Evolutionary conservation across 2,113 vertebrate genomes (phyloP).

Genomic region (Plotosus lineatus): DNA sequence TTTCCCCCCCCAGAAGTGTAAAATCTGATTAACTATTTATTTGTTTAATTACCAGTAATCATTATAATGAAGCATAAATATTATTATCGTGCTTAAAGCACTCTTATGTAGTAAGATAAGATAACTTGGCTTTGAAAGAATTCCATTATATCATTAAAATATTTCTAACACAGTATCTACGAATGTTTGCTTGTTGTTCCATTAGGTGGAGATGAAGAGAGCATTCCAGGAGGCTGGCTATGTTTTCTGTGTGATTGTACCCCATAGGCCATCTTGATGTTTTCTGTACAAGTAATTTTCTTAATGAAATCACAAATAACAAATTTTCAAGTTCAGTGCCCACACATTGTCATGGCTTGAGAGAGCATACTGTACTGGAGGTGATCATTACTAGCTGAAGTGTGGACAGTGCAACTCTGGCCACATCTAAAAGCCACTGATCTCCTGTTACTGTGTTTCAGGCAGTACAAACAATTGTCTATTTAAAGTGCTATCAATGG

Average conservation of each 20-base stretch:
- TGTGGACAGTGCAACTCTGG: constrained; percentile 12
- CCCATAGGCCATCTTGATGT: constrained; percentile 65
- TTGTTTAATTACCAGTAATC: no score
- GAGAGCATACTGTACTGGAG: background rate
- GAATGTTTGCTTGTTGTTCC: constrained; percentile 46
- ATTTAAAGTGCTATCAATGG: constrained; percentile 42
- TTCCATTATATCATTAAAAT: background rate
- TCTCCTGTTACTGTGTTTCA: constrained; percentile 36
- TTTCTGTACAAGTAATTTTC: background rate
- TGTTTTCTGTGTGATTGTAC: constrained; percentile 76
- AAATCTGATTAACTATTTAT: no score
- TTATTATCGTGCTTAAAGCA: no score
- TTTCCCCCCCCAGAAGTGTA: no score
- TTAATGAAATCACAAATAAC: constrained; percentile 11
- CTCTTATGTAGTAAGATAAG: no score
- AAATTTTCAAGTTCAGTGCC: background rate
- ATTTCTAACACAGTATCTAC: background rate
- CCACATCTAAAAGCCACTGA: constrained; percentile 26
- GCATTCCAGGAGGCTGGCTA: constrained; percentile 80
- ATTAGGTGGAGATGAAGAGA: constrained; percentile 76
- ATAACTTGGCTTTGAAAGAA: background rate
- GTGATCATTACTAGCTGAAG: background rate
- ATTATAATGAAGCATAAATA: no score
- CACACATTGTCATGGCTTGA: background rate
- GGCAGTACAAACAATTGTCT: constrained; percentile 51